These are phyloP conservation scores for Dasysyrphus tricinctus DNA, from an alignment of 2,888 invertebrate genomes.

Conservation along the genomic window DNA sequence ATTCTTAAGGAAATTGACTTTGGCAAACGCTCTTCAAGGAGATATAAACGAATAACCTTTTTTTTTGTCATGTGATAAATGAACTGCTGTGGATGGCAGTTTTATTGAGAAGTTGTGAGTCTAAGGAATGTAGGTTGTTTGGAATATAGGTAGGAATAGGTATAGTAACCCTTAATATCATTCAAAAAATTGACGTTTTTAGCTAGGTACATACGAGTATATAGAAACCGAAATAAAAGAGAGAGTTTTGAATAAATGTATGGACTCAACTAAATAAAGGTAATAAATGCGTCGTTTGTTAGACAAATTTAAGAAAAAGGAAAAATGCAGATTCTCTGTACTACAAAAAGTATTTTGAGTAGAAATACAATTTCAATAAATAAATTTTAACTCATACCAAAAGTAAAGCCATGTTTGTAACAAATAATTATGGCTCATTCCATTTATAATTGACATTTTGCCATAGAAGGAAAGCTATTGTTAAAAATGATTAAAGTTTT, in stretches of 20 bases:
- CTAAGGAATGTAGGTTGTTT: not conserved
- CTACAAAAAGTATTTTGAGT: too few species aligned
- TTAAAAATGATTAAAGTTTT: too few species aligned
- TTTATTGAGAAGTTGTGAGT: conserved; percentile 37
- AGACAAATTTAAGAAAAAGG: not conserved
- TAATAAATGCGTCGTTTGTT: not conserved
- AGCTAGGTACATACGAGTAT: too few species aligned
- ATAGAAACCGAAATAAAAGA: not conserved
- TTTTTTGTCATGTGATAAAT: conserved; percentile 58
- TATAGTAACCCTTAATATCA: not conserved
- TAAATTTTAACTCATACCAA: too few species aligned
- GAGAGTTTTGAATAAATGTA: not conserved
- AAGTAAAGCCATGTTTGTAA: too few species aligned
- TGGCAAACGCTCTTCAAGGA: conserved; percentile 43
- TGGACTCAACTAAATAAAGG: not conserved
- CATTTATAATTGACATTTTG: too few species aligned
- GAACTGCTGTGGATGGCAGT: conserved; percentile 53
- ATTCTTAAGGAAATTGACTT: conserved; percentile 62
- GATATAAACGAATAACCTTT: conserved; percentile 34
- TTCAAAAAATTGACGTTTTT: not conserved
- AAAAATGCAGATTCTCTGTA: too few species aligned
- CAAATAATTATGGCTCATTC: too few species aligned
- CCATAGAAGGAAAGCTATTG: too few species aligned
- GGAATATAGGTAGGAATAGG: not conserved
- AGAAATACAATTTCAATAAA: too few species aligned